Base-by-base conservation (phyloP, 2,113 vertebrate genomes). In the Grus americana region DNA sequence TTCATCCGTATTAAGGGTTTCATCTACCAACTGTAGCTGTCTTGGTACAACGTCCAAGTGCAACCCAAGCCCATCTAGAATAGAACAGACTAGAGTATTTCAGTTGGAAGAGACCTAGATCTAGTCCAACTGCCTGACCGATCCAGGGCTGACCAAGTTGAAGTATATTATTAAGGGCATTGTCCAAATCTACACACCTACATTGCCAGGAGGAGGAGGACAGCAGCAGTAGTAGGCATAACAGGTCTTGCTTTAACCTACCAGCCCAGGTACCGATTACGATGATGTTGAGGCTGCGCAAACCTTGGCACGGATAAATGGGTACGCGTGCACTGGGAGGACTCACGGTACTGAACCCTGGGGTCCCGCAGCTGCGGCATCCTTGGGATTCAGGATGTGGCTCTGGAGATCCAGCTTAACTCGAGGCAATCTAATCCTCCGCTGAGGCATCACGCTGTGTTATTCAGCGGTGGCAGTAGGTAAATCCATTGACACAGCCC, bases 281-380 rank as follows among this genome's bases (percentile, higher is more conserved):
- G 29, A 0, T 0, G 8, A 27, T 1, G 30, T 3, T 44, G 74
- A 32, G 34, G 46, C 46, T 65, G 34, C 40, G 18, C 12, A 90
- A 50, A 46, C 10, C n/a, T 46, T 18, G 8, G 16, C 30, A 4
- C 2, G 13, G 32, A 20, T 10, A 30, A 88, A 38, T 0, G 6
- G 6, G 57, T 7, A 6, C 36, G 3, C 49, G 14, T 13, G 54
- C 27, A 3, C 54, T 6, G 20, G 36, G 32, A 71, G n/a, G 18
- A 18, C 22, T 38, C 29, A 0, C 0, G 0, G 18, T 3, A 6
- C 20, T 14, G 19, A 46, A 15, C 10, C 32, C 73, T 3, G 1
- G 26, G 12, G 6, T 79, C 40, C 57, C 10, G 3, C 16, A 62
- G 27, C 36, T 34, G n/a, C 61, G 36, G 47, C 63, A 65, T 76